Percentiles rank a stretch among this genome's conserved stretches.
Evolutionary conservation across 2,888 invertebrate species (phyloP).

Genomic region (Drosophila robusta): DNA sequence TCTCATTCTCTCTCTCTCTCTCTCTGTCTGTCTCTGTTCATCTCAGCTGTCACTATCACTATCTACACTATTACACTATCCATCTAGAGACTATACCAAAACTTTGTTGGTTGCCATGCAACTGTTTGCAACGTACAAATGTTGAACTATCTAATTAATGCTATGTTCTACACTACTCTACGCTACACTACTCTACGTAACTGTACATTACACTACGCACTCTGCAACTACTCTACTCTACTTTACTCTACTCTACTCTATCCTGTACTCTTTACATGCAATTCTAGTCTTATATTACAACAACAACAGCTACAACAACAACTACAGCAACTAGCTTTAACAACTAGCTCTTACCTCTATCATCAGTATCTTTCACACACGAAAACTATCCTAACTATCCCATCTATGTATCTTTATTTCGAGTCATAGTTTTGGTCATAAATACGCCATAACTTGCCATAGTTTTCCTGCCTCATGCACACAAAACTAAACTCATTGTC

Average conservation of each 20-base stretch:
- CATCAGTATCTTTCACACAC: constrained; percentile 30
- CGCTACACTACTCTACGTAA: constrained; percentile 13
- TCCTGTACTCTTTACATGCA: constrained; percentile 71
- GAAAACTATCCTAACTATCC: constrained; percentile 33
- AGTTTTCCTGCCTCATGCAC: constrained; percentile 69
- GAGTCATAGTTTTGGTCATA: constrained; percentile 83
- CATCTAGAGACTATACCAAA: constrained; percentile 72
- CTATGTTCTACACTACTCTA: constrained; percentile 2
- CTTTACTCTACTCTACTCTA: constrained; percentile 28
- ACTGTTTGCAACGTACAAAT: constrained; percentile 65
- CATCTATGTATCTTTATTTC: constrained; percentile 37
- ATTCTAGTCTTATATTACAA: constrained; percentile 83
- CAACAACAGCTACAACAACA: constrained; percentile 37
- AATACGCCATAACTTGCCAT: constrained; percentile 85
- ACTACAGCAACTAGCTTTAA: constrained; percentile 63
- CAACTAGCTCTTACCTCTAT: constrained; percentile 42
- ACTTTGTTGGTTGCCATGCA: constrained; percentile 69
- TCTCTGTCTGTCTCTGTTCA: neutral
- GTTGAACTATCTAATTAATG: constrained; percentile 40
- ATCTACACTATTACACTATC: constrained; percentile 29
- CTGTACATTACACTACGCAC: constrained; percentile 15
- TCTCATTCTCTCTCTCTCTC: constrained; percentile 22
- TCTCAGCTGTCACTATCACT: constrained; percentile 25
- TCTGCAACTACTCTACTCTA: constrained; percentile 15
- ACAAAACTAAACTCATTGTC: constrained; percentile 72